phyloP scores from a whole-genome alignment of 2,888 invertebrate species.

The Chironomus riparius region DNA sequence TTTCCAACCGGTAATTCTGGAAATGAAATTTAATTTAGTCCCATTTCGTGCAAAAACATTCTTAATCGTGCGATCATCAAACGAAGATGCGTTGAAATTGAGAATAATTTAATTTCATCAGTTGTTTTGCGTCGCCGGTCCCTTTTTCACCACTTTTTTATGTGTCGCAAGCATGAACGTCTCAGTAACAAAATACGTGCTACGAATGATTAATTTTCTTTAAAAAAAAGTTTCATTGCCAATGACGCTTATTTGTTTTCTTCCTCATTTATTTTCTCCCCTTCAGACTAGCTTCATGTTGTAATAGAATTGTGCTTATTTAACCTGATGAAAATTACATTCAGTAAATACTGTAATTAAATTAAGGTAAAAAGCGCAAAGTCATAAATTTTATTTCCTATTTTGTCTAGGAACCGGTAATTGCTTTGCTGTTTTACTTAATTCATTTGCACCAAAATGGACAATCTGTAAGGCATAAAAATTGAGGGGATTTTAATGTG shows the following conservation, averaged over 20 bases:
- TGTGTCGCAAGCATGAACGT: not conserved
- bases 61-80: too few species aligned
- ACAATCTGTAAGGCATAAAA: not conserved
- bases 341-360: not conserved
- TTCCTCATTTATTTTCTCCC: not conserved
- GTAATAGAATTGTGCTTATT: not conserved
- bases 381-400: not conserved
- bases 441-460: not conserved
- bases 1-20: too few species aligned
- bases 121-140: not conserved
- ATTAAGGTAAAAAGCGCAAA: not conserved
- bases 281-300: not conserved
- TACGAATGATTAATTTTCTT: not conserved
- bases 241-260: too few species aligned
- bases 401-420: not conserved
- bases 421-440: too few species aligned
- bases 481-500: too few species aligned
- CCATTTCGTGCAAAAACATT: too few species aligned
- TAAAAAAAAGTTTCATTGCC: not conserved
- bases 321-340: not conserved
- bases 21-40: too few species aligned
- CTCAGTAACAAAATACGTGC: not conserved
- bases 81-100: not conserved
- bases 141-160: not conserved
- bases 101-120: not conserved